Conservation (phyloP, 2,797 vertebrate genomes). For the Chelidonichthys spinosus region DNA sequence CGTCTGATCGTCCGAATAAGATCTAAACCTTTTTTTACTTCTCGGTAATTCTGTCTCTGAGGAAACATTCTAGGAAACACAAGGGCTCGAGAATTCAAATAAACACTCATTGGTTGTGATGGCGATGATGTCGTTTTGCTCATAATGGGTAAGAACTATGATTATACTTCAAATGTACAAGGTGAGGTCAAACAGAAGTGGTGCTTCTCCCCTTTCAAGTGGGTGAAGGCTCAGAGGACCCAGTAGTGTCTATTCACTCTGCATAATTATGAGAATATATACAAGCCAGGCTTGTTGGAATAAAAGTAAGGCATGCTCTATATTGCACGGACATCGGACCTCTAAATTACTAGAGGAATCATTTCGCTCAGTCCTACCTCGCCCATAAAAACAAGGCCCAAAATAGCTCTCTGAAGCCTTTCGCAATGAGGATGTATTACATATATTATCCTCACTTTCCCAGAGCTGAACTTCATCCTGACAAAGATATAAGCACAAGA, state of each 20-base stretch:
- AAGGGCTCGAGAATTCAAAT: not conserved
- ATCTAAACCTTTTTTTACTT: not conserved
- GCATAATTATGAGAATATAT: constrained; percentile 10
- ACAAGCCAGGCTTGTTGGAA: not conserved
- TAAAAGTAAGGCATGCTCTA: constrained; percentile 11
- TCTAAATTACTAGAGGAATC: not conserved
- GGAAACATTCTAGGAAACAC: not conserved
- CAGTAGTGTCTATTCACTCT: not conserved
- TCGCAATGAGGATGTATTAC: constrained; percentile 2
- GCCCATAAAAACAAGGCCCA: constrained; percentile 4
- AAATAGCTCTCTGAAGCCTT: constrained; percentile 14
- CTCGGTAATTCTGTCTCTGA: not conserved
- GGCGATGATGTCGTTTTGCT: not conserved
- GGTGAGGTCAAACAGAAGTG: not conserved
- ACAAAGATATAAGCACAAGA: constrained; percentile 10
- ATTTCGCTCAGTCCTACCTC: not conserved
- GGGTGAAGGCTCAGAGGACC: not conserved
- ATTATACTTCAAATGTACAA: not conserved
- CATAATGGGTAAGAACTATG: not conserved
- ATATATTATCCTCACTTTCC: not conserved
- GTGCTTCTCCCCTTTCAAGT: not conserved
- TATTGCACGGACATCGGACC: not conserved
- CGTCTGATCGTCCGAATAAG: not conserved
- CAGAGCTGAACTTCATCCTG: constrained; percentile 18
- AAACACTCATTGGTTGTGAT: not conserved